Base-by-base conservation (phyloP, 2,888 invertebrate genomes). In the Cheilosia vernalis region DNA sequence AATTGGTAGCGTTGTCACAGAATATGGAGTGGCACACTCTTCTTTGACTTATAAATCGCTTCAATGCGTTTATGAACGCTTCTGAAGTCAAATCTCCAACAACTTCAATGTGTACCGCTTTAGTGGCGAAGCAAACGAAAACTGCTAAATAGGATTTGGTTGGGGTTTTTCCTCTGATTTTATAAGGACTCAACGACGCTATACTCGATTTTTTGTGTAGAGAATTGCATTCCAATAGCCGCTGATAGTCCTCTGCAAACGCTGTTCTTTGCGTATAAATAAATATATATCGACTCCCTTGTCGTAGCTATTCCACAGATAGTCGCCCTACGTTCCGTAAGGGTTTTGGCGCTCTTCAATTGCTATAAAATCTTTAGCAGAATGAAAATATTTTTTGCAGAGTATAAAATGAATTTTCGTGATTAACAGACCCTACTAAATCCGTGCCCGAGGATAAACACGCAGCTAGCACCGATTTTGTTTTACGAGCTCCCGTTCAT, bases 311-410 rank as follows among this genome's bases (percentile, higher is more conserved):
- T 13, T 19, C 17, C 7, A 61, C 24, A 47, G 30, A 27, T 58
- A 58, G 21, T 27, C 6, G 21, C 44, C 13, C 56, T 10, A 13
- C 17, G 21, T n/a, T 53, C 63, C 37, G 64, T 10, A 49, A 37
- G 24, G n/a, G 13, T 37, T n/a, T 33, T 30, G 37, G 24, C 37
- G 15, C 21, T 73, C 44, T 24, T 30, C 4, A 19, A 15, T 37
- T 49, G 27, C 17, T 63, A 49, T n/a, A 27, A 55, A 63, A 78
- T n/a, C 47, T 61, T 17, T 13, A 56, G 9, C 37, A 56, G 33
- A 33, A 51, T 49, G 55, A 51, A 44, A 73, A 55, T 27, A 61
- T 55, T 61, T 76, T 66, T 66, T 47, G 61, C 4, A 55, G 2
- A 5, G 53, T 55, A 42, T 27, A 55, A 44, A 63, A 42, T 7